Evolutionary conservation across 2,113 vertebrate species (phyloP).

Genomic region (Urocolius indicus): DNA sequence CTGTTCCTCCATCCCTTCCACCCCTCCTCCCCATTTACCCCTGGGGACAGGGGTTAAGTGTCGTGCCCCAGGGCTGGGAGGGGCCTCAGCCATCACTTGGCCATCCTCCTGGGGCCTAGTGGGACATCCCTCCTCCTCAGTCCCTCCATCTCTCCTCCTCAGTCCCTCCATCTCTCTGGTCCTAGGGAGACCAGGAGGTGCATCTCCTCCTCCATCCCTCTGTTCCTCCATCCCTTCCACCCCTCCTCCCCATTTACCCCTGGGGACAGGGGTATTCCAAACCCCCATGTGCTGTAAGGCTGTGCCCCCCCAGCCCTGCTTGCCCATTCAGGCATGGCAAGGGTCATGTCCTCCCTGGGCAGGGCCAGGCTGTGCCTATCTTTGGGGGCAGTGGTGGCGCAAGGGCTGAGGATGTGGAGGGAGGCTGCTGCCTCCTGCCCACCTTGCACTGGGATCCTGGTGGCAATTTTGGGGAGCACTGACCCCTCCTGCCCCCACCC

Average conservation of each 20-base stretch:
- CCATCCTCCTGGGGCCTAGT: background rate
- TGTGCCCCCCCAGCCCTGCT: background rate
- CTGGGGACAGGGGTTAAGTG: background rate
- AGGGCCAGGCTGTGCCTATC: background rate
- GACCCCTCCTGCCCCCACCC: background rate
- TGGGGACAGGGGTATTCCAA: background rate
- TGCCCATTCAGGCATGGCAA: rapidly evolving
- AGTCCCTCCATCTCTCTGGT: background rate
- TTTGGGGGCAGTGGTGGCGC: background rate
- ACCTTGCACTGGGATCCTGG: rapidly evolving
- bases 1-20: no score
- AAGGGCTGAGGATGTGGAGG: rapidly evolving
- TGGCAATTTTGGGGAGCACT: background rate
- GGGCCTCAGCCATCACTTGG: background rate
- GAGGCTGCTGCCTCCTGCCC: background rate
- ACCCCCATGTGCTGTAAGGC: background rate
- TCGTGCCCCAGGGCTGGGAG: background rate
- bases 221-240: no score
- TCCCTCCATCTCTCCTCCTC: no score
- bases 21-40: background rate
- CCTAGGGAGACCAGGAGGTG: background rate
- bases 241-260: background rate
- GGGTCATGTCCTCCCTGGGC: background rate
- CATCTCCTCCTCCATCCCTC: background rate
- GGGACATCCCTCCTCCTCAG: background rate